A percentile compares a stretch with the other conserved stretches of the same genome.
Evolutionary conservation across 2,113 vertebrate species (phyloP).

Genomic region (Tachuris rubrigastra): DNA sequence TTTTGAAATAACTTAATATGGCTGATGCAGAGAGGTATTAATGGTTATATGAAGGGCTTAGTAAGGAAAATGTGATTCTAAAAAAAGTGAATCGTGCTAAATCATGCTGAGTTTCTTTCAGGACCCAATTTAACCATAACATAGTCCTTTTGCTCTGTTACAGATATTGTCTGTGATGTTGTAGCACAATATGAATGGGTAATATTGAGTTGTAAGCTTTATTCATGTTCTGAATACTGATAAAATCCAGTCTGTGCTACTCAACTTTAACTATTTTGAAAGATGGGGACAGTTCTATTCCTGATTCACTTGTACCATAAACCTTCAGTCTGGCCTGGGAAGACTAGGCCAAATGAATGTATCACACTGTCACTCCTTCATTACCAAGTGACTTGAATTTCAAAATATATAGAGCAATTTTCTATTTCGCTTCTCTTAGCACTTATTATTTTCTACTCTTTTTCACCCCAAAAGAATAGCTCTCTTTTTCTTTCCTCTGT

Average conservation of each 20-base stretch:
- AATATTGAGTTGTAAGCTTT: neutral
- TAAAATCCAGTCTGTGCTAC: neutral
- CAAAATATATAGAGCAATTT: neutral
- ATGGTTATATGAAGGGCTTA: neutral
- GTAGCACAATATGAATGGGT: neutral
- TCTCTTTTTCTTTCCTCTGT: neutral
- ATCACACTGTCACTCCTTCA: neutral
- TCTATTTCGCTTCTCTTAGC: neutral
- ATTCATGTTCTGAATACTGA: neutral
- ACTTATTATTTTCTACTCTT: neutral
- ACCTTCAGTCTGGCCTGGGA: neutral
- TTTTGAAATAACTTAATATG: neutral
- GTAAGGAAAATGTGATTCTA: neutral
- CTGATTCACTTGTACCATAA: neutral
- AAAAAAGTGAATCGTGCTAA: neutral
- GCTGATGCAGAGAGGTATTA: neutral
- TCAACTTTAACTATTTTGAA: rapidly evolving
- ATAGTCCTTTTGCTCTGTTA: neutral
- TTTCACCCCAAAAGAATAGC: neutral
- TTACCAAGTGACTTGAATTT: neutral
- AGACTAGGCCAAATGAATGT: neutral
- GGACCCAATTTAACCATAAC: neutral
- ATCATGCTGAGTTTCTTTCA: neutral
- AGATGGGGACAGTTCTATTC: neutral
- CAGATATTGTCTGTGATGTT: neutral